A percentile compares a stretch with the other conserved stretches of the same genome.
Conservation (phyloP, 2,888 invertebrate species). For the Nomada ruficornis region DNA sequence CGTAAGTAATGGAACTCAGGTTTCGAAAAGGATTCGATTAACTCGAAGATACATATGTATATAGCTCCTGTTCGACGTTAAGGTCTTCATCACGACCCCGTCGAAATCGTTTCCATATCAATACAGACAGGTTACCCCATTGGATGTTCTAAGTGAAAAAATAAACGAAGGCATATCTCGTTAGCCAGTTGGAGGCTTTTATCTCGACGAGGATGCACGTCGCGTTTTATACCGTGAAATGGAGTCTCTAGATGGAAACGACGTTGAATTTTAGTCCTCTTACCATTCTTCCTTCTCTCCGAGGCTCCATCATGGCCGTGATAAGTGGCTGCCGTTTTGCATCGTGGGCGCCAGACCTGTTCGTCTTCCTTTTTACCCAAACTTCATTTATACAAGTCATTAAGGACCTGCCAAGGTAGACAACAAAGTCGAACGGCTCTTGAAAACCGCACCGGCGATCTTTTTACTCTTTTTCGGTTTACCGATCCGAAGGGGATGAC, state of each 20-base stretch:
- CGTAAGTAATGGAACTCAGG: background rate
- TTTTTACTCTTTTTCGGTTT: slow-evolving; percentile 48
- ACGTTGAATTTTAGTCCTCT: slow-evolving; percentile 74
- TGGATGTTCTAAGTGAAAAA: slow-evolving; percentile 75
- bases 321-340: slow-evolving; percentile 76
- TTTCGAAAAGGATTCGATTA: slow-evolving; percentile 11
- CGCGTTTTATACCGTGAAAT: slow-evolving; percentile 81
- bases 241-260: slow-evolving; percentile 76
- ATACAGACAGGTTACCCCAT: slow-evolving; percentile 63
- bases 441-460: slow-evolving; percentile 19
- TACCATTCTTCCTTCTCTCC: slow-evolving; percentile 57
- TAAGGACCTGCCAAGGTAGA: slow-evolving; percentile 59
- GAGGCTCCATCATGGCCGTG: slow-evolving; percentile 66
- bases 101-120: slow-evolving; percentile 67
- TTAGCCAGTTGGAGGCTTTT: slow-evolving; percentile 76
- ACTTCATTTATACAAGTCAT: slow-evolving; percentile 77
- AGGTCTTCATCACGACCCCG: slow-evolving; percentile 67
- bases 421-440: slow-evolving; percentile 52
- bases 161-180: slow-evolving; percentile 80
- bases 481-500: background rate
- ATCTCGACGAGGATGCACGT: slow-evolving; percentile 73
- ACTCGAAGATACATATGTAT: background rate
- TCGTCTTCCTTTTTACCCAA: slow-evolving; percentile 73
- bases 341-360: slow-evolving; percentile 56
- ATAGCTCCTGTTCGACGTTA: slow-evolving; percentile 22